Percentiles rank a stretch among this genome's conserved stretches.
phyloP scores from a whole-genome alignment of 23 tunicate species.

The Trididemnum miniatum region DNA sequence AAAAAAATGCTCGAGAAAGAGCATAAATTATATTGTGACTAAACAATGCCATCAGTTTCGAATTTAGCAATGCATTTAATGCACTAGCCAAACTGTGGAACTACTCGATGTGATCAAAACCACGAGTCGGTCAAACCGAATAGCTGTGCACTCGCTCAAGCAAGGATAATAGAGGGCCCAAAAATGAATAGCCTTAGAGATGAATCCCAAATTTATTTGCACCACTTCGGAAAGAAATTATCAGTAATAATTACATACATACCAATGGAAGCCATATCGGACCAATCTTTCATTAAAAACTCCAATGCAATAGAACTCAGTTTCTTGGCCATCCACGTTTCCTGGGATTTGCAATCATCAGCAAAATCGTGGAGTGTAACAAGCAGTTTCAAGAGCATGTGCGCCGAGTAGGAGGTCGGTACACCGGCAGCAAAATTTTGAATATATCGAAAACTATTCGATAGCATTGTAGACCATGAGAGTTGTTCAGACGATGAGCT shows the following conservation, averaged over 20 bases:
- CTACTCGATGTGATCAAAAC: no score
- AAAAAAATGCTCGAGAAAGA: background rate
- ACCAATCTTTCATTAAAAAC: constrained; percentile 41
- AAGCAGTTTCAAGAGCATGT: constrained; percentile 41
- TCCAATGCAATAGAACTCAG: constrained; percentile 7
- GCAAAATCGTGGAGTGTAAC: constrained; percentile 22
- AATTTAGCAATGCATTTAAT: no score
- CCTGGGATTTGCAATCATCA: constrained; percentile 35
- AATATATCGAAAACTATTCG: constrained; percentile 39
- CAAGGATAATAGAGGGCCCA: no score
- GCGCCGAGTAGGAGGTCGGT: constrained; percentile 33
- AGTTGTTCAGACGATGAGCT: background rate
- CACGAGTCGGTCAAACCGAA: no score
- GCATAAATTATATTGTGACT: no score
- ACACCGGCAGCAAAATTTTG: constrained; percentile 32
- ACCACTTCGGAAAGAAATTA: no score
- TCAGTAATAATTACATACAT: no score
- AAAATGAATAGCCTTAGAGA: no score
- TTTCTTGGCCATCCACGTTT: constrained; percentile 48
- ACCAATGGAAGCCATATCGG: constrained; percentile 19
- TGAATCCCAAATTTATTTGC: no score
- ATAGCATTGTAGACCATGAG: background rate
- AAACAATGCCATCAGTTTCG: no score
- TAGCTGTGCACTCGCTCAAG: no score
- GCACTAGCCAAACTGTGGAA: no score